Conservation (phyloP, 2,888 invertebrate genomes). For the Tipula unca region DNA sequence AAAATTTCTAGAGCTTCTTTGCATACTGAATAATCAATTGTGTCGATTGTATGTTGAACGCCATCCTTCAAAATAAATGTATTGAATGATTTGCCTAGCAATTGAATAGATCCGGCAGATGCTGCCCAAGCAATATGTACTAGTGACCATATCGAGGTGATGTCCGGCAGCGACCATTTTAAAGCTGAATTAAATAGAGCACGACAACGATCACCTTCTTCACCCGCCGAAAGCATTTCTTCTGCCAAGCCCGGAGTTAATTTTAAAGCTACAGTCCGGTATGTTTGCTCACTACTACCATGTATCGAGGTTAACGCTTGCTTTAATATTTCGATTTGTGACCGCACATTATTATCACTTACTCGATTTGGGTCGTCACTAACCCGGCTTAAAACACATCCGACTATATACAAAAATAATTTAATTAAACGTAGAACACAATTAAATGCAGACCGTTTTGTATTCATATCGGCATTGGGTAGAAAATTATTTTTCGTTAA, state of each 20-base stretch:
- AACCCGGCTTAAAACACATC: constrained; percentile 62
- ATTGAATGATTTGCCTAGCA: constrained; percentile 41
- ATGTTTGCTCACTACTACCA: constrained; percentile 77
- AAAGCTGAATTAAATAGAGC: constrained; percentile 49
- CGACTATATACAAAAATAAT: constrained; percentile 77
- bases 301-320: constrained; percentile 72
- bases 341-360: constrained; percentile 36
- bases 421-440: constrained; percentile 83
- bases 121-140: constrained; percentile 73
- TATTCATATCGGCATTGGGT: constrained; percentile 66
- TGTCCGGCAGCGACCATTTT: constrained; percentile 62
- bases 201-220: constrained; percentile 45
- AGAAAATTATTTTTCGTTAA: constrained; percentile 78
- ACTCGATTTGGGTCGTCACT: constrained; percentile 48
- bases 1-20: constrained; percentile 90
- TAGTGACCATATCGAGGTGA: constrained; percentile 62
- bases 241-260: constrained; percentile 73
- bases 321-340: constrained; percentile 55
- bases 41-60: constrained; percentile 52
- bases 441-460: constrained; percentile 72
- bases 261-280: constrained; percentile 75
- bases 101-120: constrained; percentile 61
- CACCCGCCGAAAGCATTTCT: constrained; percentile 47
- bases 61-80: neutral
- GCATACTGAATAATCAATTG: constrained; percentile 63